Conservation (phyloP, 1,140 invertebrate genomes). For the Microplitis demolitor region DNA sequence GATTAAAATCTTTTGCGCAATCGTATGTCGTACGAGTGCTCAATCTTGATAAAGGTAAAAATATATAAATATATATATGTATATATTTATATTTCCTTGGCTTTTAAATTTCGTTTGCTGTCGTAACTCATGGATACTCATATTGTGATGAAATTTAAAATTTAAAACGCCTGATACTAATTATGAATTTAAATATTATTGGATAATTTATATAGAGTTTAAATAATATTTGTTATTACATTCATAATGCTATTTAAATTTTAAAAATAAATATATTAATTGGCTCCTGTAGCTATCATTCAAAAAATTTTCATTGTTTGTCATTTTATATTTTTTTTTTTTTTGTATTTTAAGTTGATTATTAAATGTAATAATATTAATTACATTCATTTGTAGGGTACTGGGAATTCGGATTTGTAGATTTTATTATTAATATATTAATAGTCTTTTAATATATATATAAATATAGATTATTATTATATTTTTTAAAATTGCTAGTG, state of each 20-base stretch:
- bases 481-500: too few relatives aligned
- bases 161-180: background rate
- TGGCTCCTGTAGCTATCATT: constrained; percentile 34
- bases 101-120: constrained; percentile 14
- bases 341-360: too few relatives aligned
- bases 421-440: too few relatives aligned
- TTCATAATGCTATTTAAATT: constrained; percentile 19
- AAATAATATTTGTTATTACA: constrained; percentile 35
- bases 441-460: too few relatives aligned
- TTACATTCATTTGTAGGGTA: too few relatives aligned
- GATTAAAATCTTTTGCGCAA: background rate
- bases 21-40: constrained; percentile 16
- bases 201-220: constrained; percentile 16
- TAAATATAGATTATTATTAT: too few relatives aligned
- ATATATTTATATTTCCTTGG: background rate
- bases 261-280: constrained; percentile 15
- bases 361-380: too few relatives aligned
- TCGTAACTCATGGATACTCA: background rate
- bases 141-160: background rate
- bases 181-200: background rate
- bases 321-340: constrained; percentile 24
- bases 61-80: too few relatives aligned
- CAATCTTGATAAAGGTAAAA: background rate
- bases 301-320: constrained; percentile 6
- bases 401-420: too few relatives aligned